Evolutionary conservation across 2,888 invertebrate species (phyloP).

Genomic region (Ctena decussata): DNA sequence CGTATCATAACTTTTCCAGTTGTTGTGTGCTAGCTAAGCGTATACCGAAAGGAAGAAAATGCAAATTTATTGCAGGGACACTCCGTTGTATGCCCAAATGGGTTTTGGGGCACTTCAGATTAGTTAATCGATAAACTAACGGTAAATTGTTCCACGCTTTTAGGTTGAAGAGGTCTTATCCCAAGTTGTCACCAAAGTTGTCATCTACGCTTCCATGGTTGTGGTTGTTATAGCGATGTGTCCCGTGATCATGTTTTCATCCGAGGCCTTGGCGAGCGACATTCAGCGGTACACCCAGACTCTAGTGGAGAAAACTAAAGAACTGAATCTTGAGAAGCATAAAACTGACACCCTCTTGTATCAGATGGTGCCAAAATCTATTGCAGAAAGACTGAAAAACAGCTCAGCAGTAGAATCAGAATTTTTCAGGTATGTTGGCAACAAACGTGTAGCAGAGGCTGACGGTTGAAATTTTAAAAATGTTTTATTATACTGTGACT

Average conservation of each 20-base stretch:
- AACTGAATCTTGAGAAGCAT: slow-evolving; percentile 71
- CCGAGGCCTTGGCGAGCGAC: slow-evolving; percentile 69
- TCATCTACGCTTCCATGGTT: slow-evolving; percentile 64
- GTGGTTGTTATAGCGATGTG: slow-evolving; percentile 70
- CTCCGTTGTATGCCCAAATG: no score
- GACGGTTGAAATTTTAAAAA: no score
- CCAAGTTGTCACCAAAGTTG: slow-evolving; percentile 87
- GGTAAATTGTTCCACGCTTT: no score
- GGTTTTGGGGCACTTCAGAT: no score
- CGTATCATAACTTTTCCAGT: no score
- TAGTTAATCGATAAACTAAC: no score
- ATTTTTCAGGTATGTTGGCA: slow-evolving; percentile 58
- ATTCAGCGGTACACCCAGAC: slow-evolving; percentile 78
- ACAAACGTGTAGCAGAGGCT: no score
- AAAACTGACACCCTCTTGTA: slow-evolving; percentile 72
- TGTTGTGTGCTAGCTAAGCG: no score
- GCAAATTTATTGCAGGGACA: no score
- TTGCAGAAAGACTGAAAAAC: slow-evolving; percentile 71
- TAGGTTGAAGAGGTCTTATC: slow-evolving; percentile 56
- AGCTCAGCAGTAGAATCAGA: slow-evolving; percentile 70
- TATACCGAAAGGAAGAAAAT: no score
- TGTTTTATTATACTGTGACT: no score
- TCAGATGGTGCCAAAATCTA: slow-evolving; percentile 77
- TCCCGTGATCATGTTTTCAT: slow-evolving; percentile 67
- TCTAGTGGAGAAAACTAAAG: slow-evolving; percentile 74